A percentile compares a stretch with the other conserved stretches of the same genome.
phyloP scores from a whole-genome alignment of 1,140 invertebrate species.

The Cotesia chilonis region DNA sequence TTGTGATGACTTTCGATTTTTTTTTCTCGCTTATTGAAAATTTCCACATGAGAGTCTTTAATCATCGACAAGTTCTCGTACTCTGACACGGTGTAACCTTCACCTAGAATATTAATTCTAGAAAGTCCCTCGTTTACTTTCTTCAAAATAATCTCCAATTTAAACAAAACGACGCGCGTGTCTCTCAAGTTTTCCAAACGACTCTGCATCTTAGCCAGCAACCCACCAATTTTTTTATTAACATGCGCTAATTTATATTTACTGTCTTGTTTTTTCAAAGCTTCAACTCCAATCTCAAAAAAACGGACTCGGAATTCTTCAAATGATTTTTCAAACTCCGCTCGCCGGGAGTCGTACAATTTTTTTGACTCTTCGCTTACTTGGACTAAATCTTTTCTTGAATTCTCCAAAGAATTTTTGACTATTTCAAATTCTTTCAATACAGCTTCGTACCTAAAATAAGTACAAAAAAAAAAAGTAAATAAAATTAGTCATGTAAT shows the following conservation, averaged over 20 bases:
- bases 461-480: too few species aligned
- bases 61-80: constrained; percentile 39
- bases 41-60: constrained; percentile 24
- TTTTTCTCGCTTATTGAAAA: constrained; percentile 34
- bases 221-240: constrained; percentile 17
- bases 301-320: constrained; percentile 19
- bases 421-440: constrained; percentile 26
- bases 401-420: not conserved
- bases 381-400: constrained; percentile 19
- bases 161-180: constrained; percentile 37
- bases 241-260: constrained; percentile 20
- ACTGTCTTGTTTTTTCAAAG: not conserved
- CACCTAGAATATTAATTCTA: constrained; percentile 35
- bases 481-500: not conserved
- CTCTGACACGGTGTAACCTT: constrained; percentile 37
- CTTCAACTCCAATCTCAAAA: constrained; percentile 30
- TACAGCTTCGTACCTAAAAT: constrained; percentile 28
- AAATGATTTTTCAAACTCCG: constrained; percentile 35
- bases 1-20: constrained; percentile 27
- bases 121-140: constrained; percentile 6
- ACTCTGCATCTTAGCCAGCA: constrained; percentile 29
- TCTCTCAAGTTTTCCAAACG: constrained; percentile 28
- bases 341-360: not conserved
- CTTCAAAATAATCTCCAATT: constrained; percentile 19
- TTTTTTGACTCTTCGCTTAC: constrained; percentile 29